These are phyloP conservation scores for Cydia amplana DNA, from an alignment of 1,140 invertebrate genomes.

Conservation along the genomic window DNA sequence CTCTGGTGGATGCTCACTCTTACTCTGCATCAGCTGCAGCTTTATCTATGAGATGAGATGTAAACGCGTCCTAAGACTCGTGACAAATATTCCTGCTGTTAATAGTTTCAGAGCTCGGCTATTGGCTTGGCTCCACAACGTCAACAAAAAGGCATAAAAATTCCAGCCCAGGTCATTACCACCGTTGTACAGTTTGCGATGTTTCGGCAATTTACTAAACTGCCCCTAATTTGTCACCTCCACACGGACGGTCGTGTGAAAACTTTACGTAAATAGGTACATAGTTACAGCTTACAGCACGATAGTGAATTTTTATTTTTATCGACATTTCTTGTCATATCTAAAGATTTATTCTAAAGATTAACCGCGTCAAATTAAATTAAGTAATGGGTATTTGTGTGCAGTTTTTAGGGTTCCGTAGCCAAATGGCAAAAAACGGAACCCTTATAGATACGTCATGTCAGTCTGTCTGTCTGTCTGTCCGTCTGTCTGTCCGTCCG, in stretches of 20 bases:
- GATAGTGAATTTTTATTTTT: background rate
- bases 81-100: background rate
- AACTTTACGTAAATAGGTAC: background rate
- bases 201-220: slow-evolving; percentile 13
- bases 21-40: too few species aligned
- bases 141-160: background rate
- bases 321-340: background rate
- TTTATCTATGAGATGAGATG: too few species aligned
- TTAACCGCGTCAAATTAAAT: too few species aligned
- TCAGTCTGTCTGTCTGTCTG: too few species aligned
- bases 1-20: too few species aligned
- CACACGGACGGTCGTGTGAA: background rate
- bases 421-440: too few species aligned
- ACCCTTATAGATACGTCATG: too few species aligned
- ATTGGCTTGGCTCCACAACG: background rate
- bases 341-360: too few species aligned
- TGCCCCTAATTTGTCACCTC: slow-evolving; percentile 25
- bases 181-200: background rate
- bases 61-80: background rate
- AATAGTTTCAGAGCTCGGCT: background rate
- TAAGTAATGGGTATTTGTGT: too few species aligned
- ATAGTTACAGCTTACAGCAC: background rate
- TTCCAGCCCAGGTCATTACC: background rate
- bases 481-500: too few species aligned
- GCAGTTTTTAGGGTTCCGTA: too few species aligned